Evolutionary conservation across 2,888 invertebrate genomes (phyloP).

Genomic region (Apodemia zela): DNA sequence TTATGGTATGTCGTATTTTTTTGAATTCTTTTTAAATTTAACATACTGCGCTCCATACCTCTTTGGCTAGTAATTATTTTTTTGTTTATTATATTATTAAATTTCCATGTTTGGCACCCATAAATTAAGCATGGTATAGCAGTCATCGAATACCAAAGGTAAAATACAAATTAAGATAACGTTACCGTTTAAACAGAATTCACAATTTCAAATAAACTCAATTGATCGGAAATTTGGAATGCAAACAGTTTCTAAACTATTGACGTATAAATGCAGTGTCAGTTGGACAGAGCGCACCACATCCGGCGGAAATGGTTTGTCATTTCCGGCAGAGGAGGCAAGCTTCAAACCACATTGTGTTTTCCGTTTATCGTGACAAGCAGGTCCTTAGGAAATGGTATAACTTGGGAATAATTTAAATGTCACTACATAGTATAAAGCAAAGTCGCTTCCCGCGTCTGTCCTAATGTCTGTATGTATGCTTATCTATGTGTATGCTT

Average conservation of each 20-base stretch:
- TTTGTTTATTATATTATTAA: too few species aligned
- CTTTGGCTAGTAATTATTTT: too few species aligned
- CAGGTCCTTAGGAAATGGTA: background rate
- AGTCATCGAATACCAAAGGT: background rate
- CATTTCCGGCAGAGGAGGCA: constrained; percentile 38
- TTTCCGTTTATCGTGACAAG: background rate
- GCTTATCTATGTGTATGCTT: too few species aligned
- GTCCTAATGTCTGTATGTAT: too few species aligned
- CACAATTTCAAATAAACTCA: constrained; percentile 12
- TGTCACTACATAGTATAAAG: too few species aligned
- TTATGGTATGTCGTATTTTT: too few species aligned
- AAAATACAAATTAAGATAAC: background rate
- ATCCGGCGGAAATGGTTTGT: constrained; percentile 51
- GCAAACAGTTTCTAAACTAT: constrained; percentile 22
- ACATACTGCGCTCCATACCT: too few species aligned
- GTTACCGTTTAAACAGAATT: background rate
- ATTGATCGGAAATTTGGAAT: constrained; percentile 20
- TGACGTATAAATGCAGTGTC: constrained; percentile 20
- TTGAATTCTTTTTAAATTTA: too few species aligned
- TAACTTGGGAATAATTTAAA: background rate
- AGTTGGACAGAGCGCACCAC: constrained; percentile 34
- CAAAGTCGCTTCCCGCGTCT: too few species aligned
- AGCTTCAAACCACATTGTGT: constrained; percentile 18
- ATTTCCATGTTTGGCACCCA: too few species aligned
- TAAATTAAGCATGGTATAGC: too few species aligned